Evolutionary conservation across 1,140 invertebrate species (phyloP).

Genomic region (Nixonia krombeini): DNA sequence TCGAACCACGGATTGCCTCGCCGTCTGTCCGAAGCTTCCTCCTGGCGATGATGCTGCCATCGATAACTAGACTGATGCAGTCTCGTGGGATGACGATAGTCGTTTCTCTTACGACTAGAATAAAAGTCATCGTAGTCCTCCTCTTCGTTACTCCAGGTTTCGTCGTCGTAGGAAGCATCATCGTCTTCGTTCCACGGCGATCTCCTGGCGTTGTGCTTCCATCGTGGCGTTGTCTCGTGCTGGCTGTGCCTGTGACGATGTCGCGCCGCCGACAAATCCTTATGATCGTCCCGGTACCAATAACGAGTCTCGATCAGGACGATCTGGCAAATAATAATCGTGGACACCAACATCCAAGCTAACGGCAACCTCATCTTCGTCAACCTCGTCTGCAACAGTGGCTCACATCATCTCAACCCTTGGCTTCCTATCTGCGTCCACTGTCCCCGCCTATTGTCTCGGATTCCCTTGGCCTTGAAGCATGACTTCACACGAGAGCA

Average conservation of each 20-base stretch:
- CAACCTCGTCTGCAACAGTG: conserved; percentile 14
- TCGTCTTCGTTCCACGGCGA: conserved; percentile 18
- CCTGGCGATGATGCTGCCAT: conserved; percentile 19
- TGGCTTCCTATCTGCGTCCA: too few species aligned
- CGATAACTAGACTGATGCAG: conserved; percentile 15
- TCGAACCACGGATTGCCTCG: conserved; percentile 17
- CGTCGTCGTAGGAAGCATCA: conserved; percentile 23
- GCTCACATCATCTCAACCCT: conserved; percentile 44
- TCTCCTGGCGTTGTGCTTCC: conserved; percentile 19
- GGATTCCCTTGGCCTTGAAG: conserved; percentile 10
- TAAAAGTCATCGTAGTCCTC: conserved; percentile 17
- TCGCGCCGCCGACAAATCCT: conserved; percentile 17
- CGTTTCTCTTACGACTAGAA: conserved; percentile 6
- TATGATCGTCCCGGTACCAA: conserved; percentile 29
- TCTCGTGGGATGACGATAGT: conserved; percentile 2
- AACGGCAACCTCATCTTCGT: conserved; percentile 46
- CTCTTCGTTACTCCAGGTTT: not conserved
- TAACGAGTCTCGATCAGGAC: conserved; percentile 25
- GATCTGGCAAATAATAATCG: conserved; percentile 37
- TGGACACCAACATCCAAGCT: conserved; percentile 42
- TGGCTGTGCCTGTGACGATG: conserved; percentile 57
- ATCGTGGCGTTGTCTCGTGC: conserved; percentile 38
- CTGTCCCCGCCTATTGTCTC: conserved; percentile 11
- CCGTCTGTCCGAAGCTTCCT: conserved; percentile 14
- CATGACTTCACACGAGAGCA: conserved; percentile 14